Base-by-base conservation (phyloP, 2,797 vertebrate species). In the Sebastes vulpes region DNA sequence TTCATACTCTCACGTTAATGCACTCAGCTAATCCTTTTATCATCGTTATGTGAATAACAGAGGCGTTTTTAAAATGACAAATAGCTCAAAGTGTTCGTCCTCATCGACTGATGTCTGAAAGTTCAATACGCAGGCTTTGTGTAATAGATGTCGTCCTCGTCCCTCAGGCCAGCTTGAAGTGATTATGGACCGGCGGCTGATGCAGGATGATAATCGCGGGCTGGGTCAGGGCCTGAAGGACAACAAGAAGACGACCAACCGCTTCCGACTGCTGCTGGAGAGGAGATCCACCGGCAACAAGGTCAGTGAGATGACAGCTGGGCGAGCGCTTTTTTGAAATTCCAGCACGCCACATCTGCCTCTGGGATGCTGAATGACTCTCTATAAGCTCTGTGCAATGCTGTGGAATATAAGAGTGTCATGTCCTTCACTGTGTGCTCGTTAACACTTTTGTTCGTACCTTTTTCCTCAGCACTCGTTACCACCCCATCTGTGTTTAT, bases 161-260 rank as follows among this genome's bases (percentile, higher is more conserved):
- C 59, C 86, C 60, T 18, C 94, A 99, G 99, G 99, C 81, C 97
- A 99, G 90, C 94, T 99, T 59, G 98, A 99, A 94, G 97, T 99
- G 84, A 98, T 99, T 88, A 89, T 99, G 95, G 99, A 99, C 94
- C 97, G 99, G 5, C 96, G 98, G 28, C 95, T 99, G 66, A 98
- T 99, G 97, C 99, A 99, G 91, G 99, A 99, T 3, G 99, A 99
- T 95, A 99, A 99, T 88, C 97, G 98, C 0, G 99, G 99, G 63
- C 96, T 99, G 7, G 98, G 99, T 80, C 99, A 99, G 57, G 99
- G 98, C 3, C 95, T 99, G 84, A 99, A 99, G 95, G 98, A 99
- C 95, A 99, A 99, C 94, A 99, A 99, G 83, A 95, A 95, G 60
- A 98, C 97, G 0, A 95, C 95, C 83, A 99, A 98, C 94, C 95